A percentile compares a stretch with the other conserved stretches of the same genome.
These are phyloP conservation scores for Cryptophagus acutangulus DNA, from an alignment of 2,888 invertebrate genomes.

Conservation along the genomic window DNA sequence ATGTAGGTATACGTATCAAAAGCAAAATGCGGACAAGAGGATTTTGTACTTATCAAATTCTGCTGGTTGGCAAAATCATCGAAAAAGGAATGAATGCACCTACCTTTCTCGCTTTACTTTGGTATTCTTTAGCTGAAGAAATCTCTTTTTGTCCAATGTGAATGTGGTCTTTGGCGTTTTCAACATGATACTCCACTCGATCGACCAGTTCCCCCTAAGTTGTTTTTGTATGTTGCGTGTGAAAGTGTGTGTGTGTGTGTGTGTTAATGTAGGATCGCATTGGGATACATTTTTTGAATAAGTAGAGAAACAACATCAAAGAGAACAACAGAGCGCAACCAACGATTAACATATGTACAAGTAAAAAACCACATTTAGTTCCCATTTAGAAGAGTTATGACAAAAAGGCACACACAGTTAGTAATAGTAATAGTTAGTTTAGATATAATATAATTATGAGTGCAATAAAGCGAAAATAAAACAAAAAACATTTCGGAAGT, in stretches of 20 bases:
- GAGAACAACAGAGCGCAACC: too few relatives aligned
- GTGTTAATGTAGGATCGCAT: conserved; percentile 25
- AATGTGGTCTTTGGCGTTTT: conserved; percentile 79
- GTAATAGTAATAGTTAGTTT: conserved; percentile 3
- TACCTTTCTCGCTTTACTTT: conserved; percentile 87
- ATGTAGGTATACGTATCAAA: too few relatives aligned
- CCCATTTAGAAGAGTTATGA: too few relatives aligned
- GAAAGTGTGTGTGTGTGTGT: conserved; percentile 13
- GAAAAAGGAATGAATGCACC: conserved; percentile 42
- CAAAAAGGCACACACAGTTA: too few relatives aligned
- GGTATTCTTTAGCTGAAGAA: conserved; percentile 73
- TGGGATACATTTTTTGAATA: conserved; percentile 32
- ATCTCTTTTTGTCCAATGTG: conserved; percentile 75
- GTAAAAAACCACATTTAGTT: too few relatives aligned
- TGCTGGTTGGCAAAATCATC: too few relatives aligned
- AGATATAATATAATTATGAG: conserved; percentile 1
- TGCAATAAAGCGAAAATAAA: too few relatives aligned
- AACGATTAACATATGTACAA: too few relatives aligned
- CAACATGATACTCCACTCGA: conserved; percentile 90
- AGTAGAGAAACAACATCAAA: too few relatives aligned
- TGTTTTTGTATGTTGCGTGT: conserved; percentile 22
- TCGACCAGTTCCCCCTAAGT: conserved; percentile 87
- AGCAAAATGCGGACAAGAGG: too few relatives aligned
- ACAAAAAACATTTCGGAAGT: conserved; percentile 16
- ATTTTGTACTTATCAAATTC: too few relatives aligned